A percentile compares a stretch with the other conserved stretches of the same genome.
Evolutionary conservation across 2,797 vertebrate species (phyloP).

Genomic region (Poecilia picta): DNA sequence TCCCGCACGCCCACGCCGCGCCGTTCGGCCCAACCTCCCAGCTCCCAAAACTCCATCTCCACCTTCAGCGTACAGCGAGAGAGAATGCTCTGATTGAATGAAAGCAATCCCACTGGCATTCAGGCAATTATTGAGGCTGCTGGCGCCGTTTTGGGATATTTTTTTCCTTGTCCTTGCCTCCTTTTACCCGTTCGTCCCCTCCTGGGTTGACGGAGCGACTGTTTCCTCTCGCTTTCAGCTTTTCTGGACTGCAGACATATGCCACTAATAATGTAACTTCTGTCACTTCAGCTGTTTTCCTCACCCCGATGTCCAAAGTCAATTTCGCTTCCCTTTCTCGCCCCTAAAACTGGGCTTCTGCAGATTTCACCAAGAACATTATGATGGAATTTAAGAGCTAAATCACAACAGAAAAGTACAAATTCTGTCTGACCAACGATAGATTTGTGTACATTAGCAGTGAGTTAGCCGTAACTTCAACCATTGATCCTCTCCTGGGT

Average conservation of each 20-base stretch:
- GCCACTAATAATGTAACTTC: conserved; percentile 82
- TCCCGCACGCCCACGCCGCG: conserved; percentile 53
- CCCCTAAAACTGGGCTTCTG: not conserved
- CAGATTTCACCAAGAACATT: not conserved
- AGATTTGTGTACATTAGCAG: no score
- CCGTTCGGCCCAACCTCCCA: conserved; percentile 8
- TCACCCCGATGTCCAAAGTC: conserved; percentile 34
- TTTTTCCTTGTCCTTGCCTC: conserved; percentile 34
- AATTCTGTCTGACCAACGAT: no score
- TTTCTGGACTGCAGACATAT: conserved; percentile 72
- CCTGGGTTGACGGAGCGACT: conserved; percentile 32
- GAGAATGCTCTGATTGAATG: conserved; percentile 75
- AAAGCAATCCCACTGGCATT: conserved; percentile 77
- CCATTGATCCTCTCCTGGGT: no score
- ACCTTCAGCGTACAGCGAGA: conserved; percentile 56
- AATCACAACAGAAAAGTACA: not conserved
- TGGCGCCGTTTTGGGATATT: conserved; percentile 65
- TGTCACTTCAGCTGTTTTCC: conserved; percentile 79
- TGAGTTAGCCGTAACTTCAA: no score
- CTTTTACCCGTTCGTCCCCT: conserved; percentile 48
- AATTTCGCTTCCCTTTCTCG: conserved; percentile 21
- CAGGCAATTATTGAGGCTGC: conserved; percentile 78
- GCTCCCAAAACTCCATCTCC: conserved; percentile 19
- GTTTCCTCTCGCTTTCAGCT: conserved; percentile 49
- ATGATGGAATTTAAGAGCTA: not conserved